A percentile compares a stretch with the other conserved stretches of the same genome.
Conservation (phyloP, 2,797 vertebrate species). For the Tokudaia tokunoshimensis region DNA sequence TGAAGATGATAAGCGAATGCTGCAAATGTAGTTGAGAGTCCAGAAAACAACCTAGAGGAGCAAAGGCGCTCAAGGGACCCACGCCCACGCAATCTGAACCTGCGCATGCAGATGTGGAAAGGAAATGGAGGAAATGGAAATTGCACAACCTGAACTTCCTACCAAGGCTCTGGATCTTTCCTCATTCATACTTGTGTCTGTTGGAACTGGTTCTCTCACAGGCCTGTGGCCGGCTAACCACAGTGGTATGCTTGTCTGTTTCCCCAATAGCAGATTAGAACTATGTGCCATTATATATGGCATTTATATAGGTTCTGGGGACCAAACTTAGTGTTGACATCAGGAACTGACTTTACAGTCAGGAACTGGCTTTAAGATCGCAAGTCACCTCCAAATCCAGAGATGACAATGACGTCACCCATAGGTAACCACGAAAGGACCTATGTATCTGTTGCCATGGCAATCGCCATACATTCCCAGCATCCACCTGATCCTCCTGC, state of each 20-base stretch:
- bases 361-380: too few relatives aligned
- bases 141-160: neutral
- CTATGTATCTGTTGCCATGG: too few relatives aligned
- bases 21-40: neutral
- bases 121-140: neutral
- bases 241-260: neutral
- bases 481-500: too few relatives aligned
- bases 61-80: neutral
- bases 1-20: neutral
- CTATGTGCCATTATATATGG: neutral
- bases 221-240: neutral
- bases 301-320: neutral
- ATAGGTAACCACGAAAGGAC: too few relatives aligned
- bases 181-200: neutral
- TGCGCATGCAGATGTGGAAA: neutral
- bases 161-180: neutral
- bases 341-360: too few relatives aligned
- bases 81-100: neutral
- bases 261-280: neutral
- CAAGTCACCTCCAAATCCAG: too few relatives aligned
- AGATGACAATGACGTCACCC: too few relatives aligned
- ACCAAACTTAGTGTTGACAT: too few relatives aligned
- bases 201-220: neutral
- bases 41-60: neutral
- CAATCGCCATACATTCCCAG: too few relatives aligned